Conservation (phyloP, 2,888 invertebrate genomes). For the Junonia oenone region DNA sequence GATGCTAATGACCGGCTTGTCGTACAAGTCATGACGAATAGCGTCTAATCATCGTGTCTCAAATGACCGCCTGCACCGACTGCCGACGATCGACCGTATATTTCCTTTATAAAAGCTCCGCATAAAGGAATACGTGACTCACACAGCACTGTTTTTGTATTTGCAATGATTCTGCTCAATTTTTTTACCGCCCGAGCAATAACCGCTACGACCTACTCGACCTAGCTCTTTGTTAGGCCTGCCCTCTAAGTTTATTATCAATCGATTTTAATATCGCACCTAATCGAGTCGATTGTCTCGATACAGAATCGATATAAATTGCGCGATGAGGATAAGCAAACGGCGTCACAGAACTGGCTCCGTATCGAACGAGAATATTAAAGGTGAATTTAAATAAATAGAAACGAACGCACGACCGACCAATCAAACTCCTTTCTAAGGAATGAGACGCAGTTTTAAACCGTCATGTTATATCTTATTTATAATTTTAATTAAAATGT, state of each 20-base stretch:
- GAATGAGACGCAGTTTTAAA: conserved; percentile 28
- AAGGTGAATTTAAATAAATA: conserved; percentile 19
- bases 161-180: conserved; percentile 62
- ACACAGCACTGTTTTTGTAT: conserved; percentile 54
- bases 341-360: conserved; percentile 11
- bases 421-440: conserved; percentile 8
- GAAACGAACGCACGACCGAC: neutral
- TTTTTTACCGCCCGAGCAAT: conserved; percentile 60
- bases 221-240: conserved; percentile 63
- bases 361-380: conserved; percentile 17
- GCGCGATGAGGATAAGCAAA: conserved; percentile 9
- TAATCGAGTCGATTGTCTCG: neutral
- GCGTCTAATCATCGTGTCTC: conserved; percentile 42
- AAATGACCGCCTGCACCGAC: conserved; percentile 37
- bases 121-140: conserved; percentile 55
- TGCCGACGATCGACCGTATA: conserved; percentile 5
- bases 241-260: conserved; percentile 40
- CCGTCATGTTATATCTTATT: conserved; percentile 34
- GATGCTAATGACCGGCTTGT: conserved; percentile 49
- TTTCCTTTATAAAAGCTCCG: conserved; percentile 19
- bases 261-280: neutral
- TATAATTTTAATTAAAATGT: conserved; percentile 40
- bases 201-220: conserved; percentile 65
- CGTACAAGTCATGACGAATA: conserved; percentile 54
- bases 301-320: conserved; percentile 7